Evolutionary conservation across 2,888 invertebrate species (phyloP), one percentile per base, ranked within the genome.

Genomic region (Tetanocera ferruginea): DNA sequence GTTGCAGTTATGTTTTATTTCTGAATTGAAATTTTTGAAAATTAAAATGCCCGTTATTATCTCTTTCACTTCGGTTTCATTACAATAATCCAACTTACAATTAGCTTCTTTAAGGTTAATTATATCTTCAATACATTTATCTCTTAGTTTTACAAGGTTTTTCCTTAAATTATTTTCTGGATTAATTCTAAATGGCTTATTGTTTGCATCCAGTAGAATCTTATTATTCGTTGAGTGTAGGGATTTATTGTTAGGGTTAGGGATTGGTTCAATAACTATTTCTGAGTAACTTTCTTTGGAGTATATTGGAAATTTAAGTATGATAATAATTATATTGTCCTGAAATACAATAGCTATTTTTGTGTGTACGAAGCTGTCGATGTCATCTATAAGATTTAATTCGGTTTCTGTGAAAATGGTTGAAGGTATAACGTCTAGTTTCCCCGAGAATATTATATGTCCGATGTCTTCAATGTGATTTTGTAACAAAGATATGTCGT

Each of bases 401-500:
- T 81, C 79, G 52, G 69, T 55, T 28, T 77, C 52, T 3, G 79
- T 76, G 23, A 81, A 57, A 19, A 81, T 81, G 55, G 81, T 78
- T 25, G 69, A 76, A 55, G 80, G 77, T 25, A 80, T 78, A 23
- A 81, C 76, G 14, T 73, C 79, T 34, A 81, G 60, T 80, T 81
- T 81, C 34, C 79, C 76, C 23, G 81, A 78, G 69, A 81, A 82
- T 62, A 81, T 52, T n/a, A 80, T 77, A 73, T 81, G 80, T 55
- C 71, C 80, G 23, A 62, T 73, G 60, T 80, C 77, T 34, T 80
- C 73, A 57, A 80, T 78, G 34, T 81, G 79, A 23, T 79, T 72
- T 57, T 74, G 60, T 28, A 80, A 69, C 28, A 80, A 51, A 9
- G 57, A 11, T 51, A 80, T 80, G 66, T 80, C 80, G 31, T 80